Evolutionary conservation across 2,888 invertebrate genomes (phyloP).

Genomic region (Neoascia interrupta): DNA sequence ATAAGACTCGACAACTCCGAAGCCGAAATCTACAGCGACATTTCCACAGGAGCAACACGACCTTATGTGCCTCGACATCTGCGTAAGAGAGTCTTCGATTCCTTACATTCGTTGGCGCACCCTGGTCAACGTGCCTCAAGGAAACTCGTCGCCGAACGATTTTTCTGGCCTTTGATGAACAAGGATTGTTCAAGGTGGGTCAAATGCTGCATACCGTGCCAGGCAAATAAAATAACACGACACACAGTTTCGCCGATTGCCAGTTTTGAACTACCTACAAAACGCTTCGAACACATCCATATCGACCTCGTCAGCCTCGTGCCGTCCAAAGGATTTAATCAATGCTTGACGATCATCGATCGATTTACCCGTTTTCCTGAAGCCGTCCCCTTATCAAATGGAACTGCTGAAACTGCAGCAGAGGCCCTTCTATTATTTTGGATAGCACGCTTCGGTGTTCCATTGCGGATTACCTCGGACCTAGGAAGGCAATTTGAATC

Average conservation of each 20-base stretch:
- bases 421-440: constrained; percentile 71
- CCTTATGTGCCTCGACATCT: no score
- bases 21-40: neutral
- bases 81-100: no score
- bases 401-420: constrained; percentile 42
- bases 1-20: neutral
- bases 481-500: constrained; percentile 21
- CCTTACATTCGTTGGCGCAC: neutral
- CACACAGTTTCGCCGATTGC: neutral
- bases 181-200: neutral
- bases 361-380: constrained; percentile 18
- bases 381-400: constrained; percentile 22
- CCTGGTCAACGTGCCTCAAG: neutral
- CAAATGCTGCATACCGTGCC: constrained; percentile 8
- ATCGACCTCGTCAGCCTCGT: constrained; percentile 18
- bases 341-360: constrained; percentile 14
- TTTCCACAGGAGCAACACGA: neutral
- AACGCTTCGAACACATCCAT: constrained; percentile 16
- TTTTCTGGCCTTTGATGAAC: constrained; percentile 5
- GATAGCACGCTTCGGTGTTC: constrained; percentile 78
- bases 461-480: no score
- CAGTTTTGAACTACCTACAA: neutral
- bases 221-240: constrained; percentile 3
- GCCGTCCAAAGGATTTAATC: constrained; percentile 11
- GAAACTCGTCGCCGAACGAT: constrained; percentile 1